Conservation (phyloP, 2,888 invertebrate genomes). For the Melinaea marsaeus region DNA sequence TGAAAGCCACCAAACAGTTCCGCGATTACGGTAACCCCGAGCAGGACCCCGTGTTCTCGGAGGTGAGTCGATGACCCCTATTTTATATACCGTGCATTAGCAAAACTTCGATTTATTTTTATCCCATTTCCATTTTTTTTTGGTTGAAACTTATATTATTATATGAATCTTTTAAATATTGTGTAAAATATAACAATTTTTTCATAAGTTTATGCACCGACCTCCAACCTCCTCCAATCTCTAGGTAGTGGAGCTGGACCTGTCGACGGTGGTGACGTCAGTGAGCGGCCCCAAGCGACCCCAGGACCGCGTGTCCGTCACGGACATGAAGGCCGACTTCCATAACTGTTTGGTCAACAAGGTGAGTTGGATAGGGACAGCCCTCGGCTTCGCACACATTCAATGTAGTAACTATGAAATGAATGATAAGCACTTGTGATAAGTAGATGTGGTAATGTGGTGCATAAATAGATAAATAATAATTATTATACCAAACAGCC, state of each 20-base stretch:
- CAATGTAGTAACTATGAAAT: no score
- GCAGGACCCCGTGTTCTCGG: slow-evolving; percentile 91
- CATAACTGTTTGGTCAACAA: slow-evolving; percentile 88
- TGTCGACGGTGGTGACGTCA: slow-evolving; percentile 93
- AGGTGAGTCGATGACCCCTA: slow-evolving; percentile 44
- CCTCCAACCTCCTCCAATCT: no score
- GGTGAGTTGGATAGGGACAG: slow-evolving; percentile 70
- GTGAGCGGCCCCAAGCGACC: slow-evolving; percentile 98
- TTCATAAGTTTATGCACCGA: no score
- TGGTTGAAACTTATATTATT: no score
- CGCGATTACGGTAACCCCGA: slow-evolving; percentile 85
- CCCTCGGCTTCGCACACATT: neutral
- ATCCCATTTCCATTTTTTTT: no score
- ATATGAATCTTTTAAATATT: no score
- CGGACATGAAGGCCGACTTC: slow-evolving; percentile 95
- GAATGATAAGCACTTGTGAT: no score
- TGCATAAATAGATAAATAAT: no score
- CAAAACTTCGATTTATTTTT: no score
- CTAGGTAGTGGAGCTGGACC: slow-evolving; percentile 89
- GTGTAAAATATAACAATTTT: no score
- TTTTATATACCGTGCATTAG: neutral
- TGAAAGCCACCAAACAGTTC: slow-evolving; percentile 88
- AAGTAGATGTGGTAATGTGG: no score
- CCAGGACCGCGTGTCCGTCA: slow-evolving; percentile 95
- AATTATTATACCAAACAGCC: no score